phyloP scores from a whole-genome alignment of 2,797 vertebrate species.

The Hyperoplus immaculatus region DNA sequence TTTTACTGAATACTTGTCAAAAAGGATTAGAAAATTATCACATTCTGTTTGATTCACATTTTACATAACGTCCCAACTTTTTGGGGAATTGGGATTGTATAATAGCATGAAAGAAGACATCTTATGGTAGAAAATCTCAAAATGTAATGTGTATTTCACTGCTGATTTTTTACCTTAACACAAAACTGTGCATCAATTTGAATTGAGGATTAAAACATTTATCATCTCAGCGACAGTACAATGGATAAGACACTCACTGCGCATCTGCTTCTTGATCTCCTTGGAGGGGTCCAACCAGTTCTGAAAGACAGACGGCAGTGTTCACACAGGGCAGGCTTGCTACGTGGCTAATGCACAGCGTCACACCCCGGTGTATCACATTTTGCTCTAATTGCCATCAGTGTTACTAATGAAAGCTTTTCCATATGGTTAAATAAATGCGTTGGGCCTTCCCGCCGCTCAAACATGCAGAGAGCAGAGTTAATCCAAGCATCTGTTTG shows the following conservation, averaged over 20 bases:
- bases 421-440: constrained; percentile 76
- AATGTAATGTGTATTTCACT: too few species aligned
- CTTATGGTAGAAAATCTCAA: too few species aligned
- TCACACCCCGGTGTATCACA: constrained; percentile 48
- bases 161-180: not conserved
- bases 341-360: constrained; percentile 43
- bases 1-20: too few species aligned
- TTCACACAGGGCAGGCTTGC: constrained; percentile 60
- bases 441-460: constrained; percentile 41
- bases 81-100: too few species aligned
- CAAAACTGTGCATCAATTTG: not conserved
- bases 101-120: too few species aligned
- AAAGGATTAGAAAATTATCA: too few species aligned
- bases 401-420: constrained; percentile 69
- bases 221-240: constrained; percentile 11
- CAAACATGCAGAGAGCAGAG: constrained; percentile 39
- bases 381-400: constrained; percentile 67
- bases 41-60: too few species aligned
- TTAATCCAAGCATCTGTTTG: constrained; percentile 69
- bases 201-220: constrained; percentile 40
- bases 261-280: constrained; percentile 99
- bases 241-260: constrained; percentile 89
- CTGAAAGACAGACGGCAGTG: constrained; percentile 86
- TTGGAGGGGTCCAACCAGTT: constrained; percentile 99
- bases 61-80: too few species aligned